Conservation (phyloP, 2,797 vertebrate species). For the Leuciscus waleckii region DNA sequence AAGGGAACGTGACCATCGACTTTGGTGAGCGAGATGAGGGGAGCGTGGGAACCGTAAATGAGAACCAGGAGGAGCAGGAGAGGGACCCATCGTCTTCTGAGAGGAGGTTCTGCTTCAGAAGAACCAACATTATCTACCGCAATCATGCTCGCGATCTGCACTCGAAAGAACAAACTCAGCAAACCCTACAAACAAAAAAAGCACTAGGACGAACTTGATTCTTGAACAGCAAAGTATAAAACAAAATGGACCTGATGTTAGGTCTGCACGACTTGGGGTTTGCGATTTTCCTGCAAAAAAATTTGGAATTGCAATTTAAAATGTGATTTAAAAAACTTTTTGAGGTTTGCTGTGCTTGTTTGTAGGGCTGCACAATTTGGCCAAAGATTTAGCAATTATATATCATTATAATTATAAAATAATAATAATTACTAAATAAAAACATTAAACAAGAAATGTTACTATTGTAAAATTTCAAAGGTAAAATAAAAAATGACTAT, state of each 20-base stretch:
- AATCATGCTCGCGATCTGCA: slow-evolving; percentile 71
- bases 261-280: not conserved
- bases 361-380: not conserved
- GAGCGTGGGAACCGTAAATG: slow-evolving; percentile 92
- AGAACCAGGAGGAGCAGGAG: slow-evolving; percentile 84
- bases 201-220: not conserved
- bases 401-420: no score
- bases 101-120: slow-evolving; percentile 46
- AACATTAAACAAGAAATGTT: not conserved
- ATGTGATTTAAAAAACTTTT: not conserved
- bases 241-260: not conserved
- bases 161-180: not conserved
- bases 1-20: slow-evolving; percentile 86
- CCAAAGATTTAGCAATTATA: not conserved
- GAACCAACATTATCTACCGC: slow-evolving; percentile 70
- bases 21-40: slow-evolving; percentile 87
- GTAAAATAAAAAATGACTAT: not conserved
- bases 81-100: slow-evolving; percentile 65
- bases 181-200: not conserved
- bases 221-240: not conserved
- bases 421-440: not conserved
- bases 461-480: not conserved
- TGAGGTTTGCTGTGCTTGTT: not conserved
- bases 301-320: not conserved
- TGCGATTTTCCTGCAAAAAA: not conserved